These are phyloP conservation scores for Echinometra lucunter DNA, from an alignment of 53 echinoderm and acorn worm genomes.

Conservation along the genomic window DNA sequence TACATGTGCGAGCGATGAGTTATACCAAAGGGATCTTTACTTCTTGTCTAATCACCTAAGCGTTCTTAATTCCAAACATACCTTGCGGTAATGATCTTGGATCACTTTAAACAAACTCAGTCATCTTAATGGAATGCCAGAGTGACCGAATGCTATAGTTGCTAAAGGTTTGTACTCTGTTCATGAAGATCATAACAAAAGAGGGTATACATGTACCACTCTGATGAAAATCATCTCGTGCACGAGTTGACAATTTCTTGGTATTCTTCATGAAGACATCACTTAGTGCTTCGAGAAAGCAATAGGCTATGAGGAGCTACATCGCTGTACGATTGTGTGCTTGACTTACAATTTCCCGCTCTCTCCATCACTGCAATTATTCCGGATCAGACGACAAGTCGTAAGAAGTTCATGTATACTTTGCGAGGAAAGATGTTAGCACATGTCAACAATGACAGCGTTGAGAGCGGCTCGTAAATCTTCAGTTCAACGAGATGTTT, in stretches of 20 bases:
- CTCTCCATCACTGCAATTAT: background rate
- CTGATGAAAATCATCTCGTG: background rate
- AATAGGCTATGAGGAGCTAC: background rate
- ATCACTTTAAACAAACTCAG: background rate
- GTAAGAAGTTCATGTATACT: background rate
- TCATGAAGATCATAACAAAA: background rate
- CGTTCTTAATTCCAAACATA: background rate
- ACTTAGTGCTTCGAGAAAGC: background rate
- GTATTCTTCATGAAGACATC: background rate
- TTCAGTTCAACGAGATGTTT: background rate
- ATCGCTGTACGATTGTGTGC: background rate
- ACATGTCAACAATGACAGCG: background rate
- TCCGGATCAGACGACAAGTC: background rate
- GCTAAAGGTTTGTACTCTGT: background rate
- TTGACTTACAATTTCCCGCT: background rate
- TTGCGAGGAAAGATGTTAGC: background rate
- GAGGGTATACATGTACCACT: background rate
- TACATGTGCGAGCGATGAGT: constrained; percentile 23
- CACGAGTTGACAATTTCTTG: background rate
- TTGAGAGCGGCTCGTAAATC: constrained; percentile 30
- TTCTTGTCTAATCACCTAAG: background rate
- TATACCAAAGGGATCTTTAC: background rate
- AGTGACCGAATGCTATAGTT: background rate
- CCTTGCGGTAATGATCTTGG: background rate
- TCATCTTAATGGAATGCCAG: background rate